Evolutionary conservation across 2,888 invertebrate species (phyloP), one percentile per base, ranked within the genome.

Genomic region (Arge pagana): DNA sequence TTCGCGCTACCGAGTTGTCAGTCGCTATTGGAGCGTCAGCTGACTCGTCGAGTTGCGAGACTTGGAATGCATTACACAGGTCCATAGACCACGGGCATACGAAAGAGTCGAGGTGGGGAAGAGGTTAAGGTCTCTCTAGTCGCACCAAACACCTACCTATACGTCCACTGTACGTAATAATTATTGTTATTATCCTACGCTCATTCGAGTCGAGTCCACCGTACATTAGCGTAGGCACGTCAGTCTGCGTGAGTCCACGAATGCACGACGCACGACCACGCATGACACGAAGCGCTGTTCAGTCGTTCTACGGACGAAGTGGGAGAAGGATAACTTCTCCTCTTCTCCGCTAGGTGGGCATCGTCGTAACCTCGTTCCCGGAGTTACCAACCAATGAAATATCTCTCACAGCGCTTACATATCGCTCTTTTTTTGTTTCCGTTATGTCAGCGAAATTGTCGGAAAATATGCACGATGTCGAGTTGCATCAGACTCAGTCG

Each of bases 1-100:
- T 42, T 42, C 42, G 42, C 42, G 42, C 28, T 40, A 30, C 18
- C 11, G 19, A 30, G 18, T 42, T 42, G 42, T 42, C 42, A 42
- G 16, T 18, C 28, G 42, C 30, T n/a, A 42, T 42, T 45, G 33
- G 33, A 33, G 33, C 10, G 24, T 31, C 45, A 45, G 33, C 31
- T 33, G 23, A n/a, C n/a, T 7, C n/a, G n/a, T n/a, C n/a, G n/a
- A n/a, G n/a, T n/a, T n/a, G n/a, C n/a, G n/a, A n/a, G n/a, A n/a
- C n/a, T n/a, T n/a, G n/a, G n/a, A n/a, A n/a, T n/a, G n/a, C n/a
- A n/a, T n/a, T n/a, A n/a, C n/a, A n/a, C n/a, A n/a, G n/a, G n/a
- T n/a, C n/a, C n/a, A n/a, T 26, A 3, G 28, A 10, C 28, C 8
- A 26, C n/a, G n/a, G 8, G 28, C 28, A 10, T 26, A n/a, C 28